A percentile compares a stretch with the other conserved stretches of the same genome.
Conservation (phyloP, 35 echinoderm and acorn worm genomes). For the Patiria miniata region DNA sequence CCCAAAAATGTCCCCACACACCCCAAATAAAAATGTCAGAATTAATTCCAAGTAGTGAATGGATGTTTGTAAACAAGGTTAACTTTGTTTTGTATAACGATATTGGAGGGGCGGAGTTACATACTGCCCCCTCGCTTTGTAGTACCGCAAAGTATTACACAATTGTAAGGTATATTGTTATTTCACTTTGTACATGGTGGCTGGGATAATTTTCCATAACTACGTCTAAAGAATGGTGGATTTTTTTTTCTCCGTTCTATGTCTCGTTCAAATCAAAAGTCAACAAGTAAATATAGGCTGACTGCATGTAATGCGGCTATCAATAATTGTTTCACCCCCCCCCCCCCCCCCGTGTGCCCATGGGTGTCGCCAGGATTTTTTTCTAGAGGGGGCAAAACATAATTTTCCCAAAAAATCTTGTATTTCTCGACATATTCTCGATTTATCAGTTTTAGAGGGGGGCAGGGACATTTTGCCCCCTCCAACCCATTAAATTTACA, state of each 20-base stretch:
- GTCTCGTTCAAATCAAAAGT: neutral
- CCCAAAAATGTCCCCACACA: neutral
- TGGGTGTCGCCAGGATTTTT: too few relatives aligned
- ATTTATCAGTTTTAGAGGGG: too few relatives aligned
- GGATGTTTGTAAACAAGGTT: too few relatives aligned
- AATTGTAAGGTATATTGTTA: neutral
- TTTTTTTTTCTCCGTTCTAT: neutral
- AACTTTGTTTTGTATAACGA: too few relatives aligned
- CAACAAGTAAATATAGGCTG: neutral
- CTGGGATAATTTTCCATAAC: too few relatives aligned
- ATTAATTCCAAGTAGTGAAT: too few relatives aligned
- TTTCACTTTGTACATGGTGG: neutral
- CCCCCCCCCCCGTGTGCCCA: neutral
- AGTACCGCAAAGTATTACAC: neutral
- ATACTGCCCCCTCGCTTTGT: neutral
- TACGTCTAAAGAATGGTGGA: neutral
- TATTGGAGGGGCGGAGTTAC: too few relatives aligned
- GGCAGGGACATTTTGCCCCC: too few relatives aligned
- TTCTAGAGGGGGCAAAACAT: too few relatives aligned
- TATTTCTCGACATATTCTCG: too few relatives aligned
- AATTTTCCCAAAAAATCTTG: constrained; percentile 1
- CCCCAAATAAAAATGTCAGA: too few relatives aligned
- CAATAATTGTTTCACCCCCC: neutral
- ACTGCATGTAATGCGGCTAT: neutral
- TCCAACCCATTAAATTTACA: too few relatives aligned